phyloP scores from a whole-genome alignment of 2,797 vertebrate genomes.

The Peromyscus melanophrys region DNA sequence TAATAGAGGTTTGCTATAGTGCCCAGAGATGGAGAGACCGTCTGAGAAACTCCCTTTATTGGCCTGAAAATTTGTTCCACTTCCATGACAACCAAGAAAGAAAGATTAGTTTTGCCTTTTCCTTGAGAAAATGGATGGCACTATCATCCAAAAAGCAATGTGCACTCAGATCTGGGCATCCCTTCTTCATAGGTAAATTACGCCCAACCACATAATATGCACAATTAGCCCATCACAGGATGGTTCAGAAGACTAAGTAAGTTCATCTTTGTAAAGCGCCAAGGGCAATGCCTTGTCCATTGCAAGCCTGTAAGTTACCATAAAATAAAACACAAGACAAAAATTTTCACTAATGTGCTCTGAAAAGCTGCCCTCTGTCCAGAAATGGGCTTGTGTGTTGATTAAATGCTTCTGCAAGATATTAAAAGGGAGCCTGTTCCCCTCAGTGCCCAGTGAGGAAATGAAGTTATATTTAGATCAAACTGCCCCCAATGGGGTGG shows the following conservation, averaged over 20 bases:
- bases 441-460: background rate
- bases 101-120: background rate
- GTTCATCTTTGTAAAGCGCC: slow-evolving; percentile 28
- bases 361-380: background rate
- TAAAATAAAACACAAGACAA: slow-evolving; percentile 8
- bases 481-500: background rate
- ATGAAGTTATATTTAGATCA: slow-evolving; percentile 42
- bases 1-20: no score
- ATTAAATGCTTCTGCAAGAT: slow-evolving; percentile 11
- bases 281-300: background rate
- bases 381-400: background rate
- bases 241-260: background rate
- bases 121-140: background rate
- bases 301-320: slow-evolving; percentile 4
- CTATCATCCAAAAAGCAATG: background rate
- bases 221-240: background rate
- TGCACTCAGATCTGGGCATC: background rate
- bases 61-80: background rate
- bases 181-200: background rate
- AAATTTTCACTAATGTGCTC: background rate
- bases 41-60: no score
- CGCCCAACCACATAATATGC: background rate
- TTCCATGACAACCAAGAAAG: background rate
- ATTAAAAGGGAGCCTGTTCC: background rate
- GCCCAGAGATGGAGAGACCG: background rate